Base-by-base conservation (phyloP, 2,888 invertebrate genomes). In the Leptinotarsa rubiginosa region DNA sequence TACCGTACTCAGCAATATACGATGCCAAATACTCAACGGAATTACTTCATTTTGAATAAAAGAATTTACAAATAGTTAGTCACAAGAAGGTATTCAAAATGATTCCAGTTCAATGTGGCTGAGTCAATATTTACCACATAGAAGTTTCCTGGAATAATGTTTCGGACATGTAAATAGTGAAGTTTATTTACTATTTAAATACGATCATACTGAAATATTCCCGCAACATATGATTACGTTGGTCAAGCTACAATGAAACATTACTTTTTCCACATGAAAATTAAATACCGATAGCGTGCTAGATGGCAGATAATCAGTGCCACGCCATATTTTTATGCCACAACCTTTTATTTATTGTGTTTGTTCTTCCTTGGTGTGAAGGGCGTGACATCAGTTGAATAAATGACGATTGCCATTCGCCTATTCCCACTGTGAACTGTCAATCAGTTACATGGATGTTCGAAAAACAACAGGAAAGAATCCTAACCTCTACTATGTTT, bases 211-310 rank as follows among this genome's bases (percentile, higher is more conserved):
- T 52, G 22, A 18, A 22, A 15, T 56, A 56, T 59, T 59, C 52
- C 18, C 18, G 52, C 52, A 18, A 18, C 52, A 18, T 18, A 18
- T 59, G 15, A 59, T 15, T 25, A 20, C 16, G 0, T 10, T 52
- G 16, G 15, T 56, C 56, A 4, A 59, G 22, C 20, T 22, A 59
- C 16, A 15, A 20, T 59, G 22, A 20, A 59, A 25, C 59, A 25
- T 22, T 25, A 59, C 25, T 59, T 59, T 20, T 25, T 22, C 59
- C 16, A 59, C 15, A 5, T 59, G 25, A 59, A 59, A 59, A 59
- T 22, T 20, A 25, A 59, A 59, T 59, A 59, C 22, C 59, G 5
- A 59, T 59, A 16, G 59, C 59, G 59, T 59, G 59, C 59, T 59
- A 59, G 59, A 59, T 25, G 15, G 25, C 15, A 25, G 59, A 59